phyloP scores from a whole-genome alignment of 2,888 invertebrate species.

The Apamea sordens region DNA sequence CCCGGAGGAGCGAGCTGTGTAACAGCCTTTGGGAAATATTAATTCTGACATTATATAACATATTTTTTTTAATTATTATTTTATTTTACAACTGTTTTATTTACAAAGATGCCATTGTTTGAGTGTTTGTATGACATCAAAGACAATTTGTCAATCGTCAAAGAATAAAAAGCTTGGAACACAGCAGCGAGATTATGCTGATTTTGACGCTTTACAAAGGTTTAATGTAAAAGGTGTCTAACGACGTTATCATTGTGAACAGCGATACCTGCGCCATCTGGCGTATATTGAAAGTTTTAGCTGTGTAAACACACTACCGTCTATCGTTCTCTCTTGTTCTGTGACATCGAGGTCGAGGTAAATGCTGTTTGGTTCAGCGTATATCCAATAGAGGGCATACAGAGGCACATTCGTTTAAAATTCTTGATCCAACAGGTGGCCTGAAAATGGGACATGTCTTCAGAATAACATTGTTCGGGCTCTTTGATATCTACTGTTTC shows the following conservation, averaged over 20 bases:
- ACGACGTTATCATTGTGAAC: background rate
- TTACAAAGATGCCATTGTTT: constrained; percentile 16
- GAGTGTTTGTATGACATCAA: constrained; percentile 17
- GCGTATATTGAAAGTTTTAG: background rate
- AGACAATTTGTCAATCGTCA: background rate
- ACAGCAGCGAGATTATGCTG: background rate
- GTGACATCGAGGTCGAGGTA: background rate
- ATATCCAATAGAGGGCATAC: constrained; percentile 55
- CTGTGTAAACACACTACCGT: constrained; percentile 3
- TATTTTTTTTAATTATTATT: constrained; percentile 5
- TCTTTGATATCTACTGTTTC: background rate
- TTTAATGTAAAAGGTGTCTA: background rate
- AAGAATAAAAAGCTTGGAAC: background rate
- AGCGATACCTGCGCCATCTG: constrained; percentile 49
- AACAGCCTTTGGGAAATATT: constrained; percentile 82
- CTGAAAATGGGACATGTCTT: constrained; percentile 8
- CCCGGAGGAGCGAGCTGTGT: constrained; percentile 81
- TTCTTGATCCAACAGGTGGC: constrained; percentile 36
- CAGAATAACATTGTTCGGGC: background rate
- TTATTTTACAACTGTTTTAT: background rate
- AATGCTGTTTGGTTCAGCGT: constrained; percentile 16
- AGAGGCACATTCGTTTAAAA: constrained; percentile 1
- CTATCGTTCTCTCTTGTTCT: background rate
- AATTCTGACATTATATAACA: constrained; percentile 74
- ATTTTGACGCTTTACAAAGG: background rate